phyloP scores from a whole-genome alignment of 2,797 vertebrate species.

The Coregonus suidteri region DNA sequence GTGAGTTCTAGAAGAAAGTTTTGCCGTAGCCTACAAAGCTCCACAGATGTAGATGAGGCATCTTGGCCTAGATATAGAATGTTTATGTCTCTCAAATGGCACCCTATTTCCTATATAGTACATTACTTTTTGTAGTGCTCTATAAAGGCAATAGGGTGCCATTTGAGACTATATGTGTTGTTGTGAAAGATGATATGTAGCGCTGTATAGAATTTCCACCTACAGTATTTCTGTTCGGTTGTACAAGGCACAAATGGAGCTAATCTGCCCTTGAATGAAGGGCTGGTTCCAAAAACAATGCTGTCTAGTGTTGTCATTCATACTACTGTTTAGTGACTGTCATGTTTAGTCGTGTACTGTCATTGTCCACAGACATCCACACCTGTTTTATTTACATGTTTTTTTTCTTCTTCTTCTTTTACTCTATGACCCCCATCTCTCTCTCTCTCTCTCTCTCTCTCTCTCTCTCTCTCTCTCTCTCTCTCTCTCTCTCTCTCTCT shows the following conservation, averaged over 20 bases:
- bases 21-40: conserved; percentile 4
- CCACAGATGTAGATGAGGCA: conserved; percentile 3
- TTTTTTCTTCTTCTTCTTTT: conserved; percentile 25
- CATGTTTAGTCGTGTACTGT: conserved; percentile 11
- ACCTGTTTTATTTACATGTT: conserved; percentile 42
- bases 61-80: conserved; percentile 1
- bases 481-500: conserved; percentile 3
- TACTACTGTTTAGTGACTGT: neutral
- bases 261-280: conserved; percentile 27
- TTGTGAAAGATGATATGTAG: neutral
- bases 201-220: neutral
- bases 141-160: neutral
- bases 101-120: neutral
- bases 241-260: conserved; percentile 5
- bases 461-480: too few relatives aligned
- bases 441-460: conserved; percentile 23
- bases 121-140: neutral
- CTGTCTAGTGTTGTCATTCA: conserved; percentile 17
- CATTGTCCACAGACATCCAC: conserved; percentile 26
- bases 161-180: conserved; percentile 7
- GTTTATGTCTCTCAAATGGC: neutral
- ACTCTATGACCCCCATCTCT: conserved; percentile 44
- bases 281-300: conserved; percentile 40
- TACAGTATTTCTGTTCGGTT: conserved; percentile 9
- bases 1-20: neutral